phyloP scores from a whole-genome alignment of 2,113 vertebrate genomes.

The Cairina moschata region DNA sequence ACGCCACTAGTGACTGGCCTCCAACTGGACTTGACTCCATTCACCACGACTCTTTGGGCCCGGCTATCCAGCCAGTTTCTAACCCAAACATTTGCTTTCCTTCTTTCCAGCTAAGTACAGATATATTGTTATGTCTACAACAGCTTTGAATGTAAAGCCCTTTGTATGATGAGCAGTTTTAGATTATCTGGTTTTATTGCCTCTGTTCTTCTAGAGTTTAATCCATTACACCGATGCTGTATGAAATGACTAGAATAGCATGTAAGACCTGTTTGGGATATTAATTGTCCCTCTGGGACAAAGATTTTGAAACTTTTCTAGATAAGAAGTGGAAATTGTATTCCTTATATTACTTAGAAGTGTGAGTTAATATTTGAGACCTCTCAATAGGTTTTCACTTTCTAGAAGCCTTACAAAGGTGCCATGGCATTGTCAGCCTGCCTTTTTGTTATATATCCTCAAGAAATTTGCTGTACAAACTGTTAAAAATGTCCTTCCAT shows the following conservation, averaged over 20 bases:
- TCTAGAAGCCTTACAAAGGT: background rate
- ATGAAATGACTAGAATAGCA: background rate
- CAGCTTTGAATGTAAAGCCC: background rate
- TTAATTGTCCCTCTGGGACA: background rate
- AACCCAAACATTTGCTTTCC: background rate
- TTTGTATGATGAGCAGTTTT: background rate
- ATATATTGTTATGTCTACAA: background rate
- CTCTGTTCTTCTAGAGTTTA: background rate
- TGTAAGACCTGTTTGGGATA: background rate
- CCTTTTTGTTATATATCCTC: background rate
- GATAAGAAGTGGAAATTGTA: background rate
- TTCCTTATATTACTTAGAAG: background rate
- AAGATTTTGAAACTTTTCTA: constrained; percentile 5
- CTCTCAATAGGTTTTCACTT: background rate
- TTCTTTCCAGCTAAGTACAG: background rate
- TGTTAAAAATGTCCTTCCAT: background rate
- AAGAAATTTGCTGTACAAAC: background rate
- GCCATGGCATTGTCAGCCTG: background rate
- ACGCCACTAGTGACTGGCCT: too few species aligned
- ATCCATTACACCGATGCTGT: background rate
- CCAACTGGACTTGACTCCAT: too few species aligned
- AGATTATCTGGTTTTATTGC: background rate
- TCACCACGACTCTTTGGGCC: too few species aligned
- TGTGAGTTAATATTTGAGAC: background rate
- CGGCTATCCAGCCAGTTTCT: too few species aligned